Evolutionary conservation across 2,797 vertebrate genomes (phyloP).

Genomic region (Amblyraja radiata): DNA sequence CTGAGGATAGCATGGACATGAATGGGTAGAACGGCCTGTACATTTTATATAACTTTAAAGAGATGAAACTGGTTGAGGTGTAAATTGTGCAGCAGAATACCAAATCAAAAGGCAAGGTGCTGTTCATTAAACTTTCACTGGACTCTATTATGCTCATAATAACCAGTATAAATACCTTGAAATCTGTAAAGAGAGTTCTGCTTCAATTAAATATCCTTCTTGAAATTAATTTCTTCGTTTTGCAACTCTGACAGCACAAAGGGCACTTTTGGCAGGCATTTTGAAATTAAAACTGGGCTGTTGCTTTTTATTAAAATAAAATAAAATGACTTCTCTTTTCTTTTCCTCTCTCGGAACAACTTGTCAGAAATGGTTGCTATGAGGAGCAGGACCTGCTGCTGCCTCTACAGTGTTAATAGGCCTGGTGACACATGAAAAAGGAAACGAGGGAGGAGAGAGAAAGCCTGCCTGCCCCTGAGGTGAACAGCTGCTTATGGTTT

Average conservation of each 20-base stretch:
- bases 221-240: background rate
- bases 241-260: background rate
- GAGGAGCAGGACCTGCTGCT: slow-evolving; percentile 14
- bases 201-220: background rate
- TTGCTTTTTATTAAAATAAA: background rate
- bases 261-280: background rate
- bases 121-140: background rate
- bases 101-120: background rate
- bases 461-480: slow-evolving; percentile 26
- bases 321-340: background rate
- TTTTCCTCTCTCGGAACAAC: background rate
- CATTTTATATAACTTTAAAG: background rate
- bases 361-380: slow-evolving; percentile 32
- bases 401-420: slow-evolving; percentile 26
- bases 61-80: background rate
- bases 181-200: background rate
- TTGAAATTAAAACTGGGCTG: background rate
- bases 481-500: slow-evolving; percentile 31
- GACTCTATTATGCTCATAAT: background rate
- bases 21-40: background rate
- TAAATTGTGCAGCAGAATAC: background rate
- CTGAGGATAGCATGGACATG: too few species aligned
- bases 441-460: slow-evolving; percentile 23
- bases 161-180: background rate
- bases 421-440: slow-evolving; percentile 18